Evolutionary conservation across 1,140 invertebrate genomes (phyloP), one percentile per base, ranked within the genome.

Genomic region (Fopius arisanus): DNA sequence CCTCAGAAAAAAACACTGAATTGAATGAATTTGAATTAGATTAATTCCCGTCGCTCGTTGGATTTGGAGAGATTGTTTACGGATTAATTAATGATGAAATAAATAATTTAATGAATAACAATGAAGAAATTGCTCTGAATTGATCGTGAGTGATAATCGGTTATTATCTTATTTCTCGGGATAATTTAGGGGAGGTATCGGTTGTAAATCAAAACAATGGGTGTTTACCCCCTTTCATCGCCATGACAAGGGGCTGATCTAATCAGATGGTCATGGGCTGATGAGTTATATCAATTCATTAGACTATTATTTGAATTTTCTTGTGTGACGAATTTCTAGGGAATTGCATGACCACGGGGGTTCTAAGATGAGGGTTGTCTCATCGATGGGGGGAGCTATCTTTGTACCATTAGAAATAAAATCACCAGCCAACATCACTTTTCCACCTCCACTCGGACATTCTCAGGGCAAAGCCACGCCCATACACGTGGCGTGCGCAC

Each of bases 401-500:
- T 59, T 51, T 59, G 54, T 21, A 21, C 54, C 54, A 59, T 59
- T 28, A 59, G 54, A 59, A 59, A 59, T 59, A 59, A 59, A 59
- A 59, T 23, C 54, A 59, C 54, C 54, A 59, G 21, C 54, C 54
- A 59, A 59, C 43, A 59, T 31, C n/a, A 65, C 29, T 65, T 65
- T 33, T 5, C 62, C 62, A 65, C 62, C 62, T 65, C 62, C 28
- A 65, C 62, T 31, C 1, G 0, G n/a, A 16, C 26, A 31, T 16
- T 31, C 29, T 4, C 9, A 59, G 33, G 48, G 23, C 43, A 48
- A 16, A 48, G 82, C 83, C 84, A 85, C 84, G 84, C 84, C 84
- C 80, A 83, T 85, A 82, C 82, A 84, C 84, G 81, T 83, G 83
- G 79, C 78, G 79, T 79, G 81, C 83, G 83, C 83, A 83, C 80